Conservation (phyloP, 2,888 invertebrate species). For the Pyrochroa serraticornis region DNA sequence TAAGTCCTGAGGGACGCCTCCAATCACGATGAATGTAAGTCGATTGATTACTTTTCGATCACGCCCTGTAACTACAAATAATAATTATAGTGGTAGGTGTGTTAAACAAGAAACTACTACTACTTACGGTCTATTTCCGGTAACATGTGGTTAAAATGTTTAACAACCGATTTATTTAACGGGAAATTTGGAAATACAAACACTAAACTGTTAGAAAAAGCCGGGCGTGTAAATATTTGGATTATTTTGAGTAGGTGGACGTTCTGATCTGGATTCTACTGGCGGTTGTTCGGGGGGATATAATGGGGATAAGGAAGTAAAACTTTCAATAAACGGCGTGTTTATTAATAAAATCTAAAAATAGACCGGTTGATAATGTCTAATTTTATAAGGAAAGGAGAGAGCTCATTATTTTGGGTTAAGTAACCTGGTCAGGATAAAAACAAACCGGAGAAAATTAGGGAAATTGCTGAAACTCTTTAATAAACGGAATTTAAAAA, state of each 20-base stretch:
- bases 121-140: not conserved
- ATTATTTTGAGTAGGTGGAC: not conserved
- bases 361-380: conserved; percentile 17
- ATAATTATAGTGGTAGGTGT: not conserved
- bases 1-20: conserved; percentile 8
- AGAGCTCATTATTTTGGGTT: conserved; percentile 4
- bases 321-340: conserved; percentile 6
- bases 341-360: conserved; percentile 20
- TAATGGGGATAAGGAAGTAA: conserved; percentile 17
- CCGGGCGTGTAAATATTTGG: conserved; percentile 11
- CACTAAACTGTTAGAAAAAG: too few relatives aligned
- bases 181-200: not conserved
- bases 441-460: not conserved
- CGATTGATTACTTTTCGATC: conserved; percentile 2
- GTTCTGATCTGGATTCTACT: conserved; percentile 1
- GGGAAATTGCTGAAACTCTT: not conserved
- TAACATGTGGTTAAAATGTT: not conserved
- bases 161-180: not conserved
- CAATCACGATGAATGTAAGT: conserved; percentile 45
- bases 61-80: not conserved
- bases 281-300: conserved; percentile 11
- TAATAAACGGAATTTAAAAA: not conserved
- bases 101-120: not conserved
- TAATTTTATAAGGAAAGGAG: conserved; percentile 14
- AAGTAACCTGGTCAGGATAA: not conserved